These are phyloP conservation scores for Dysidea cf. avara DNA, from an alignment of 37 sponge, comb jelly and placozoan species.

Conservation along the genomic window DNA sequence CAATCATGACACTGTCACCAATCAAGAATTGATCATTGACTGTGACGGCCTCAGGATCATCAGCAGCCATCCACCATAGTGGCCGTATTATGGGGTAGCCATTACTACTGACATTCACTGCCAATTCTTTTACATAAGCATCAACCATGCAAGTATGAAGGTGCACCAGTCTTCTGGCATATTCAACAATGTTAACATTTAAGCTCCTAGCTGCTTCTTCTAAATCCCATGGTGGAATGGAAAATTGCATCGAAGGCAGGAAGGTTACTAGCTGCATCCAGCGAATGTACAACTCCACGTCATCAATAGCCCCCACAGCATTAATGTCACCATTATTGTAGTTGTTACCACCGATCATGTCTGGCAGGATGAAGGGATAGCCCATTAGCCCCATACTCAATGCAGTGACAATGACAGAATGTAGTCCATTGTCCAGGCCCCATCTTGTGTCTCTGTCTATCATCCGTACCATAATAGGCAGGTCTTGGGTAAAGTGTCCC, in stretches of 20 bases:
- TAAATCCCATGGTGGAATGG: constrained; percentile 63
- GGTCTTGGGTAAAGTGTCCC: constrained; percentile 72
- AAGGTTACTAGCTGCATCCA: constrained; percentile 80
- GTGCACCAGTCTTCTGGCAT: constrained; percentile 17
- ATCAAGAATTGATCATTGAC: constrained; percentile 75
- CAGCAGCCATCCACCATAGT: constrained; percentile 79
- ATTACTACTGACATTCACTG: constrained; percentile 1
- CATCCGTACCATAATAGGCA: constrained; percentile 56
- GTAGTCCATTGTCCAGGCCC: constrained; percentile 70
- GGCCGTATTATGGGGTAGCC: constrained; percentile 82
- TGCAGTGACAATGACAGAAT: constrained; percentile 65
- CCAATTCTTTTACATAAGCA: constrained; percentile 16
- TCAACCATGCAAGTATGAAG: constrained; percentile 37
- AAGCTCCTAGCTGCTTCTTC: neutral
- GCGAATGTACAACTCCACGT: constrained; percentile 63
- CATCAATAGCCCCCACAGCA: neutral
- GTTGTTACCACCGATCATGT: constrained; percentile 65
- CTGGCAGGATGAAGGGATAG: constrained; percentile 80
- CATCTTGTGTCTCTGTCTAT: constrained; percentile 51
- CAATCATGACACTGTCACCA: constrained; percentile 76
- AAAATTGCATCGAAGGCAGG: constrained; percentile 87
- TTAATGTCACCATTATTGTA: neutral
- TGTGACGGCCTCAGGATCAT: constrained; percentile 24
- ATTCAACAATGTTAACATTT: neutral
- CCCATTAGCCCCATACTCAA: constrained; percentile 77